Base-by-base conservation (phyloP, 2,888 invertebrate genomes). In the Limnephilus lunatus region DNA sequence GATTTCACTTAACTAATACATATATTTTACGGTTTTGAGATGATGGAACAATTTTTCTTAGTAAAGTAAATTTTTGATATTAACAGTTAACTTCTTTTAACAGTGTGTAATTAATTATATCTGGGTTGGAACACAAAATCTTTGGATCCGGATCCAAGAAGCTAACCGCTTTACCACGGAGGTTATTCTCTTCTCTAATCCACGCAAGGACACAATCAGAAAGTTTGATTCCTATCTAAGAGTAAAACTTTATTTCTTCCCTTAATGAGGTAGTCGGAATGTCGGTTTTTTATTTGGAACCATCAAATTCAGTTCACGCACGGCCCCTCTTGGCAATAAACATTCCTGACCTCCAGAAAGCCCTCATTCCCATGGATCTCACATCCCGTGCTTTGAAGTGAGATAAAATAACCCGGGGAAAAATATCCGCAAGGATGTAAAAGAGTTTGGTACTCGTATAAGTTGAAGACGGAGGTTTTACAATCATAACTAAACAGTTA, bases 271-370 rank as follows among this genome's bases (percentile, higher is more conserved):
- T 32, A 9, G 68, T 88, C 68, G 30, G 88, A 53, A 68, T 88
- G 35, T 9, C 35, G 68, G 87, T 53, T 88, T 88, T 88, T 88
- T 88, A 32, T 53, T 88, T 88, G n/a, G 48, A 30, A 53, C 31
- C 68, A 88, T 88, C 68, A 68, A n/a, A 68, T 88, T 88, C 88
- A 88, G 35, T 31, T 25, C 44, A 30, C 86, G 68, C 68, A 86
- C 31, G 68, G 80, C 19, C 35, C 88, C 30, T 68, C 14, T 15
- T 68, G 35, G 88, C n/a, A 88, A 88, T 88, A 88, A 88, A 68
- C 68, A 53, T 88, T 88, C 88, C 88, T 68, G 68, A 30, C 31
- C 15, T 11, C 44, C 68, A 53, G 88, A 86, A n/a, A 19, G n/a
- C n/a, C 48, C n/a, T 25, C 30, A 35, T 44, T 53, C 87, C 87